Conservation (phyloP, 1,140 invertebrate genomes). For the Pogonomyrmex californicus region DNA sequence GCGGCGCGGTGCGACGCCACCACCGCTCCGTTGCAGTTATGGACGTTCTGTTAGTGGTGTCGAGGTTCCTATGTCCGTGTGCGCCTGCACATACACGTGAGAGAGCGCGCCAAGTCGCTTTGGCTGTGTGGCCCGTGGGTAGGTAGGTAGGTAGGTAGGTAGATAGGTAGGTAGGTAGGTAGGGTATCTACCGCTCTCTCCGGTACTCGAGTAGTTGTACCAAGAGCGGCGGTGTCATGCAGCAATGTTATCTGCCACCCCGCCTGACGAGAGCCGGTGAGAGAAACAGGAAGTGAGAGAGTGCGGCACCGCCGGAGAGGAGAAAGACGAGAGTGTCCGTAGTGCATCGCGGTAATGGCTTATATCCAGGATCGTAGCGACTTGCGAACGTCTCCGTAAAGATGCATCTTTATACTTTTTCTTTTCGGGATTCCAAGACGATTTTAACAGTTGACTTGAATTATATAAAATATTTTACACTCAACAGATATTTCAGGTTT, state of each 20-base stretch:
- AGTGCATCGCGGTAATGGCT: conserved; percentile 84
- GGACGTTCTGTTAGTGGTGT: conserved; percentile 80
- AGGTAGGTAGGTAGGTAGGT: conserved; percentile 49
- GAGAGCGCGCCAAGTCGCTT: conserved; percentile 48
- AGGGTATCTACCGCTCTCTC: conserved; percentile 76
- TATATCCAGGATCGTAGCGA: conserved; percentile 81
- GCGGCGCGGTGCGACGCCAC: conserved; percentile 62
- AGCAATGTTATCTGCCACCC: conserved; percentile 86
- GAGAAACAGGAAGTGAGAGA: conserved; percentile 69
- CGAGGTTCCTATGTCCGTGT: conserved; percentile 18
- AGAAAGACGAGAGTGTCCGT: conserved; percentile 75
- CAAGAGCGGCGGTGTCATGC: conserved; percentile 85
- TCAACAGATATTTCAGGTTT: not conserved
- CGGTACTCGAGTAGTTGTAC: conserved; percentile 82
- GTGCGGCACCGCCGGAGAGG: conserved; percentile 52
- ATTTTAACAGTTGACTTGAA: not conserved
- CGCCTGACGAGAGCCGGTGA: conserved; percentile 78
- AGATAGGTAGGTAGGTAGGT: conserved; percentile 41
- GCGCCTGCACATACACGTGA: not conserved
- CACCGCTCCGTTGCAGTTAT: conserved; percentile 80
- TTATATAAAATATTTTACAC: not conserved
- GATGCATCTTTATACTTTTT: no score
- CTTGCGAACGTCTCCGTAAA: conserved; percentile 33
- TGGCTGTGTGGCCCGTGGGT: conserved; percentile 75
- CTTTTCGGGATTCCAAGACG: not conserved